Evolutionary conservation across 2,888 invertebrate genomes (phyloP).

Genomic region (Uropetala carovei): DNA sequence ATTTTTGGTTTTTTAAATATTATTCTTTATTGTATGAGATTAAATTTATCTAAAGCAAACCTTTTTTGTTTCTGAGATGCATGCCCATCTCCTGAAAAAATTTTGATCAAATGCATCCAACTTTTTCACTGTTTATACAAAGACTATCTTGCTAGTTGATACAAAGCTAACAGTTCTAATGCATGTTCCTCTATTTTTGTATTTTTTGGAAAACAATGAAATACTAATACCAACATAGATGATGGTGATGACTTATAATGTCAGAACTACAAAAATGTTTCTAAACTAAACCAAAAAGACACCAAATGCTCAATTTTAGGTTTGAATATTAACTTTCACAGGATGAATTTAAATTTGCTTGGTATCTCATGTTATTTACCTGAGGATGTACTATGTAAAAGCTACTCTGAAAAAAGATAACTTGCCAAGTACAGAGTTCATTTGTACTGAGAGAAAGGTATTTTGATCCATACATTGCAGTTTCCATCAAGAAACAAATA

Average conservation of each 20-base stretch:
- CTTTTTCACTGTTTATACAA: not conserved
- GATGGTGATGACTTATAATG: not conserved
- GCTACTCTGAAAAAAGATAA: slow-evolving; percentile 41
- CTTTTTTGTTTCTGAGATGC: slow-evolving; percentile 35
- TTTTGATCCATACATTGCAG: slow-evolving; percentile 51
- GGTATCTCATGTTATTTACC: slow-evolving; percentile 22
- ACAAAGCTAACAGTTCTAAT: slow-evolving; percentile 17
- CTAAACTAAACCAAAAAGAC: slow-evolving; percentile 31
- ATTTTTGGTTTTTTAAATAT: slow-evolving; percentile 16
- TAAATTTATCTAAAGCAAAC: not conserved
- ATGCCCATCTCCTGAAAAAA: slow-evolving; percentile 34
- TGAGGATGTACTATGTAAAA: slow-evolving; percentile 43
- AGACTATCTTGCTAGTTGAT: slow-evolving; percentile 18
- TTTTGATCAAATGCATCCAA: slow-evolving; percentile 48
- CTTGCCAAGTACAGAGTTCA: slow-evolving; percentile 50
- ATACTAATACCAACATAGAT: slow-evolving; percentile 16
- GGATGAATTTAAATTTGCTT: slow-evolving; percentile 22
- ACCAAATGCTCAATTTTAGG: not conserved
- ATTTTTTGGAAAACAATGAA: slow-evolving; percentile 4
- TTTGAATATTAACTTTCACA: slow-evolving; percentile 42
- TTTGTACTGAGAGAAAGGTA: slow-evolving; percentile 60
- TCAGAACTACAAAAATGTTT: not conserved
- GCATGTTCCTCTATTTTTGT: slow-evolving; percentile 40
- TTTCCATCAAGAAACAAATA: slow-evolving; percentile 32
- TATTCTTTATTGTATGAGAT: slow-evolving; percentile 41